phyloP scores from a whole-genome alignment of 35 echinoderm and acorn worm genomes.

The Ophiothrix spiculata region DNA sequence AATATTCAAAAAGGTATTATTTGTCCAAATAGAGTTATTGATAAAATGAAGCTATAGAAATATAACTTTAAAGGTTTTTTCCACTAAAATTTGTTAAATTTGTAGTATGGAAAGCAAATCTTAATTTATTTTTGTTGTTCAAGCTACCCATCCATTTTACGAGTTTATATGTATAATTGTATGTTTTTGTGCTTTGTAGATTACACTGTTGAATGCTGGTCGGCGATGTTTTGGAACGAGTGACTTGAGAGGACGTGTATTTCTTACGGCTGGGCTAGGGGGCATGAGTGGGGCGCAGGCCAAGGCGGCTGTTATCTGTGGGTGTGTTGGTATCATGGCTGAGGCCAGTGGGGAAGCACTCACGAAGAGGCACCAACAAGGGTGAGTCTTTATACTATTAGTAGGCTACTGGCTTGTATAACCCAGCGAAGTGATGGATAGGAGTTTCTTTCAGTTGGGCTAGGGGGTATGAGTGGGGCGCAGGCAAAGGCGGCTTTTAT shows the following conservation, averaged over 20 bases:
- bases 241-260: conserved; percentile 85
- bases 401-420: no score
- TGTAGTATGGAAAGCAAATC: background rate
- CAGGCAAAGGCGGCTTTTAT: conserved; percentile 93
- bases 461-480: no score
- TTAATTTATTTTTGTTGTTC: background rate
- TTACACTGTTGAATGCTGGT: conserved; percentile 87
- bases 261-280: conserved; percentile 82
- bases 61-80: background rate
- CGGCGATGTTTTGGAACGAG: conserved; percentile 70
- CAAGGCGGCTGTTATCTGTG: conserved; percentile 91
- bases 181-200: conserved; percentile 28
- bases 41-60: no score
- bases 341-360: conserved; percentile 86
- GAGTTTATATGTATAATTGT: background rate
- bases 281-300: conserved; percentile 99
- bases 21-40: no score
- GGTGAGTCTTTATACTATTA: conserved; percentile 41
- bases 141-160: background rate
- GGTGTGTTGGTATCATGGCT: conserved; percentile 89
- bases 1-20: no score
- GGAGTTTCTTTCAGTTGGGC: conserved; percentile 77
- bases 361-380: conserved; percentile 84
- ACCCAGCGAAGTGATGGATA: no score
- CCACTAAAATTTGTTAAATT: background rate